Evolutionary conservation across 2,888 invertebrate genomes (phyloP), one percentile per base, ranked within the genome.

Genomic region (Pristionchus mayeri): DNA sequence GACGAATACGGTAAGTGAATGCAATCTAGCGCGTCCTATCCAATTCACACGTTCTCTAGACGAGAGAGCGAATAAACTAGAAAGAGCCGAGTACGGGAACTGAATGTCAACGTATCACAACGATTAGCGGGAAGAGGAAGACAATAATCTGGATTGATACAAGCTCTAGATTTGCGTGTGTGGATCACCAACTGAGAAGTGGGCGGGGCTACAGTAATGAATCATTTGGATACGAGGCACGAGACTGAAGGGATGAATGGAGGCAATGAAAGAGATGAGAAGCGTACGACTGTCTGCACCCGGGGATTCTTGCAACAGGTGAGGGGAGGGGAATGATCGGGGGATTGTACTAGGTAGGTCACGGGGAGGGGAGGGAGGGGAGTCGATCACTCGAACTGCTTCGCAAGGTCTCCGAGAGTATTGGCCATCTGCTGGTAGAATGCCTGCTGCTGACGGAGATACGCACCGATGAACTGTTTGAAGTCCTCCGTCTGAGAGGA

Each of bases 361-460:
- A 71, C 37, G 13, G 71, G 71, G 44, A 16, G 21, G 11, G 34
- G 37, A 67, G n/a, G 18, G 11, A 27, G 34, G 9, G 16, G 9
- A 18, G 21, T n/a, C 7, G 24, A 57, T 84, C 54, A 86, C 54
- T 86, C 87, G 63, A 84, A 91, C 57, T 85, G 81, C 21, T 87
- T 85, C 7, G 92, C 86, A 78, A 92, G 80, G 13, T 88, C 85
- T 0, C 86, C 80, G 57, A 92, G 85, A 71, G 90, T 90, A 48
- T 89, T 88, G 40, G 92, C 90, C 50, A 92, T 87, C 37, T 96
- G 96, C 93, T 96, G 96, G 94, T 98, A 98, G 94, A 98, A 98
- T 84, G 95, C 95, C 52, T 98, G 96, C 94, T 98, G 98, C 91
- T 96, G 96, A 88, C 94, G 95, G 85, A 98, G 94, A 93, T 96